Conservation (phyloP, 1,140 invertebrate species). For the Penaeus chinensis region DNA sequence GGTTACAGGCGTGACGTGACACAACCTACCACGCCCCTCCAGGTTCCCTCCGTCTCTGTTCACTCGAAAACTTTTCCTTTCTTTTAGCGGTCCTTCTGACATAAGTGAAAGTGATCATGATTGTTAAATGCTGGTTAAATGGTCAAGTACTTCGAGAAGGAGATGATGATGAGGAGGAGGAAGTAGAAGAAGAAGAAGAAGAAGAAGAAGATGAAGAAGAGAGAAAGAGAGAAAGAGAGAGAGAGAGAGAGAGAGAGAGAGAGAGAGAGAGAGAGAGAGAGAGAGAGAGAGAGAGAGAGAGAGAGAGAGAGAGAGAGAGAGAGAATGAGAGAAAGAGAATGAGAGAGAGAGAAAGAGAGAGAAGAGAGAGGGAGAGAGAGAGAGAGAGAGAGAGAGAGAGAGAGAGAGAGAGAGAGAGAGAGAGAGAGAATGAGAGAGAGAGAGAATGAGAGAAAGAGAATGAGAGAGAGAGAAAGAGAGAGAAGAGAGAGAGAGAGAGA, state of each 20-base stretch:
- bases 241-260: conserved; percentile 23
- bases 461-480: neutral
- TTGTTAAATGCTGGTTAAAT: too few relatives aligned
- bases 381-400: neutral
- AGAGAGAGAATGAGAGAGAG: neutral
- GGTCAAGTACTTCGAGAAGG: too few relatives aligned
- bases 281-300: neutral
- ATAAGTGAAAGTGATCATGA: too few relatives aligned
- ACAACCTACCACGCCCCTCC: too few relatives aligned
- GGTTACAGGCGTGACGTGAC: too few relatives aligned
- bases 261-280: conserved; percentile 14
- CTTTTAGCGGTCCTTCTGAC: too few relatives aligned
- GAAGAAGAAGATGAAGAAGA: neutral
- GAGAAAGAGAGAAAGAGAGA: neutral
- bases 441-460: neutral
- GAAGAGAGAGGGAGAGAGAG: neutral
- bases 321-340: neutral
- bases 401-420: neutral
- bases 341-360: neutral
- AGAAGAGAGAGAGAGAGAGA: neutral
- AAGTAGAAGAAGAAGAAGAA: too few relatives aligned
- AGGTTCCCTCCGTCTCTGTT: too few relatives aligned
- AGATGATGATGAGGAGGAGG: too few relatives aligned
- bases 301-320: neutral
- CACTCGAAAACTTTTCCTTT: too few relatives aligned